Evolutionary conservation across 1,140 invertebrate species (phyloP).

Genomic region (Drosophila neocordata): DNA sequence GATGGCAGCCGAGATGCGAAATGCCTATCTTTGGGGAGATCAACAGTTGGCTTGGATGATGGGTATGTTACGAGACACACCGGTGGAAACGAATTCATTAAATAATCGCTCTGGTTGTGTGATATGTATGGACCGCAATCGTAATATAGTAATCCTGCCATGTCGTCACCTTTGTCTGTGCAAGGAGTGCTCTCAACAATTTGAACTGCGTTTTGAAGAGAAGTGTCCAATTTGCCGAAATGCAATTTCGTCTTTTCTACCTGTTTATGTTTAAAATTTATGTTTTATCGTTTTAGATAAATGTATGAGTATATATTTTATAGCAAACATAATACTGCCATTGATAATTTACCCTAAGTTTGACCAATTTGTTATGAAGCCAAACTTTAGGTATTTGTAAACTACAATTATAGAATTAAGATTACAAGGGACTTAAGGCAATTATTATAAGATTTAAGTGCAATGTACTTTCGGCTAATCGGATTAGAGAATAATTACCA

Average conservation of each 20-base stretch:
- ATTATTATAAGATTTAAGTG: too few relatives aligned
- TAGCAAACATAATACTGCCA: slow-evolving; percentile 29
- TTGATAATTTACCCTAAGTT: slow-evolving; percentile 1
- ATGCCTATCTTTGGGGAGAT: slow-evolving; percentile 28
- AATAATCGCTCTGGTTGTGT: slow-evolving; percentile 35
- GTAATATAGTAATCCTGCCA: slow-evolving; percentile 56
- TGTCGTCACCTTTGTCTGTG: slow-evolving; percentile 64
- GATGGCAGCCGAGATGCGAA: slow-evolving; percentile 24
- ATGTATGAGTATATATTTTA: neutral
- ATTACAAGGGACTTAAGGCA: too few relatives aligned
- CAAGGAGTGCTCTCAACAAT: slow-evolving; percentile 44
- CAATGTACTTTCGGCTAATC: too few relatives aligned
- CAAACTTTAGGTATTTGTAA: neutral
- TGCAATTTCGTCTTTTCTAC: slow-evolving; percentile 25
- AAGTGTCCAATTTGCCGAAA: slow-evolving; percentile 59
- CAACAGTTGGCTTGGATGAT: slow-evolving; percentile 26
- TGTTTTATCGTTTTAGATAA: slow-evolving; percentile 13
- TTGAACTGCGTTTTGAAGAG: slow-evolving; percentile 7
- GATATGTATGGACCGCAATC: slow-evolving; percentile 49
- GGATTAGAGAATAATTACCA: too few relatives aligned
- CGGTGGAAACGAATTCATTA: neutral
- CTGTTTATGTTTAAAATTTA: slow-evolving; percentile 44
- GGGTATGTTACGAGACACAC: neutral
- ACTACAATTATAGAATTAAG: slow-evolving; percentile 35
- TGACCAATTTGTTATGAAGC: neutral